A percentile compares a stretch with the other conserved stretches of the same genome.
Conservation (phyloP, 2,888 invertebrate species). For the Melipona beecheii region DNA sequence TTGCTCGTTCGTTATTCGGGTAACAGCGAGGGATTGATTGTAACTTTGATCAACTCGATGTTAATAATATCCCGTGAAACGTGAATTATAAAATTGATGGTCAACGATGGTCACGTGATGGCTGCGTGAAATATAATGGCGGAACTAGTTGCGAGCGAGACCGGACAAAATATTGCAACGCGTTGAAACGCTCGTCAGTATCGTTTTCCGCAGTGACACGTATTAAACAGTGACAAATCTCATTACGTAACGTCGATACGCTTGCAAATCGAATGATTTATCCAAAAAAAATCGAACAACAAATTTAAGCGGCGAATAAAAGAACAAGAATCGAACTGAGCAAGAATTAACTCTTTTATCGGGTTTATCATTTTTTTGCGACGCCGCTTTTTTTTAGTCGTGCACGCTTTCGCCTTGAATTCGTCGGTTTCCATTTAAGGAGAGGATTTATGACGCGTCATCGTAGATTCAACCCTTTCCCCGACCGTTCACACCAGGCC, state of each 20-base stretch:
- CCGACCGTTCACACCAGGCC: conserved; percentile 43
- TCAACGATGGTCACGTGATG: too few species aligned
- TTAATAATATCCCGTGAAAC: background rate
- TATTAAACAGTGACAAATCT: background rate
- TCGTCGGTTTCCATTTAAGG: conserved; percentile 41
- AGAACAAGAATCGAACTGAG: background rate
- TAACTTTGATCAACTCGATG: background rate
- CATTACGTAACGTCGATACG: background rate
- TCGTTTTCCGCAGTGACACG: background rate
- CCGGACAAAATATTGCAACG: background rate
- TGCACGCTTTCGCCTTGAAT: background rate
- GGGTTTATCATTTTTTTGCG: background rate
- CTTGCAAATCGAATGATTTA: background rate
- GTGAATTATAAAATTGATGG: background rate
- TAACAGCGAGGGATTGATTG: background rate
- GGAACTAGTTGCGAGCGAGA: background rate
- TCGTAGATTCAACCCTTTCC: conserved; percentile 40
- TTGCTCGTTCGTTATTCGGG: background rate
- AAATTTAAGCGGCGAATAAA: too few species aligned
- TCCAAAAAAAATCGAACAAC: background rate
- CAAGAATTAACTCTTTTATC: background rate
- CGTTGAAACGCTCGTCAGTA: background rate
- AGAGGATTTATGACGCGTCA: conserved; percentile 39
- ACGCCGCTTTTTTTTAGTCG: too few species aligned
- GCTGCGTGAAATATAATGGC: background rate